These are phyloP conservation scores for Albula goreensis DNA, from an alignment of 2,113 vertebrate genomes.

Conservation along the genomic window DNA sequence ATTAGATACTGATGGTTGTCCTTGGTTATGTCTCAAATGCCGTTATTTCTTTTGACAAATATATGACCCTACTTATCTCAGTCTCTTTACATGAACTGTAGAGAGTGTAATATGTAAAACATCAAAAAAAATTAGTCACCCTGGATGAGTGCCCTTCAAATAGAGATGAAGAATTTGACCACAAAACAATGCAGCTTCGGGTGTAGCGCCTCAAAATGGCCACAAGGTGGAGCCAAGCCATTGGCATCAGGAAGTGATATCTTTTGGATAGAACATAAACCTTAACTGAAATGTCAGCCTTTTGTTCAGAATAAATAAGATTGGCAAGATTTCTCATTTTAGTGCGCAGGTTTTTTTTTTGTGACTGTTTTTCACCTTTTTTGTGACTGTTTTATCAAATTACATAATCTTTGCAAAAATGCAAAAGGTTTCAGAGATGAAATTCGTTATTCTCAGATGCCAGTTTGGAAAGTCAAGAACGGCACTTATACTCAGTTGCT, in stretches of 20 bases:
- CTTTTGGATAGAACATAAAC: background rate
- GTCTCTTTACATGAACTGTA: constrained; percentile 88
- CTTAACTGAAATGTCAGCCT: background rate
- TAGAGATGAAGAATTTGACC: background rate
- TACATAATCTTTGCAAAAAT: background rate
- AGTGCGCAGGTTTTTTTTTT: background rate
- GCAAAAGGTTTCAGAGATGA: background rate
- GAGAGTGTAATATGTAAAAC: background rate
- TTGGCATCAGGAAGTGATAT: background rate
- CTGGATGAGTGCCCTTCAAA: background rate
- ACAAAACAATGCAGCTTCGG: background rate
- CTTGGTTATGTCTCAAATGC: no score
- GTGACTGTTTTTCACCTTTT: background rate
- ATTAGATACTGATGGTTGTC: no score
- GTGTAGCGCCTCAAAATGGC: constrained; percentile 31
- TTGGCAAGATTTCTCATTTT: background rate
- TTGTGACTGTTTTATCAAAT: background rate
- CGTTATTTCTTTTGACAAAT: no score
- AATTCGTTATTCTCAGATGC: no score
- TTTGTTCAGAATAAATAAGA: background rate
- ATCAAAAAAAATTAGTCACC: background rate
- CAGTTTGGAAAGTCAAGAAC: no score
- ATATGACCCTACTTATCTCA: constrained; percentile 77
- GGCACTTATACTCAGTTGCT: background rate
- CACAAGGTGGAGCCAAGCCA: constrained; percentile 53